Percentiles rank a stretch among this genome's conserved stretches.
Conservation (phyloP, 1,140 invertebrate species). For the Apis dorsata region DNA sequence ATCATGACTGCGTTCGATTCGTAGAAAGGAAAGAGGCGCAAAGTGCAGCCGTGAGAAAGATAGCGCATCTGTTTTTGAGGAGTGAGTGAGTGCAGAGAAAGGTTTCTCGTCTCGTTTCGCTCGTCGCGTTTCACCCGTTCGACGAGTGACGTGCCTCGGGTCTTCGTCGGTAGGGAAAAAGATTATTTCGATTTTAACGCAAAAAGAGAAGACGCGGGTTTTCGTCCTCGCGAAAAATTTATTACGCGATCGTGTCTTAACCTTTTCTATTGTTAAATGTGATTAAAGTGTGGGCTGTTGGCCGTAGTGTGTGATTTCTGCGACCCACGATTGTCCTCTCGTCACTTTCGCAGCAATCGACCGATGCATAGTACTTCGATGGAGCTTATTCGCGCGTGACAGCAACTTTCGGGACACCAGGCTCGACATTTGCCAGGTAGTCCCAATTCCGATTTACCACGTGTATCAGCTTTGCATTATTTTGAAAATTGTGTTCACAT, state of each 20-base stretch:
- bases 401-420: slow-evolving; percentile 51
- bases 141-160: slow-evolving; percentile 52
- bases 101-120: slow-evolving; percentile 32
- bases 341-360: slow-evolving; percentile 32
- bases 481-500: slow-evolving; percentile 7
- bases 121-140: slow-evolving; percentile 45
- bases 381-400: slow-evolving; percentile 60
- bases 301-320: slow-evolving; percentile 30
- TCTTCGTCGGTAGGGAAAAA: slow-evolving; percentile 47
- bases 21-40: slow-evolving; percentile 33
- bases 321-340: slow-evolving; percentile 30
- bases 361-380: slow-evolving; percentile 46
- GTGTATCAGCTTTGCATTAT: slow-evolving; percentile 13
- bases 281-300: slow-evolving; percentile 36
- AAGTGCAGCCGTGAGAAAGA: slow-evolving; percentile 18
- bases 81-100: slow-evolving; percentile 44
- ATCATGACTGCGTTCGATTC: slow-evolving; percentile 40
- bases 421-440: slow-evolving; percentile 55
- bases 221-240: slow-evolving; percentile 27
- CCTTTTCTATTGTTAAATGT: slow-evolving; percentile 36
- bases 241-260: slow-evolving; percentile 29
- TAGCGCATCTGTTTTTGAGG: slow-evolving; percentile 9
- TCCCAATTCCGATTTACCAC: slow-evolving; percentile 20
- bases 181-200: slow-evolving; percentile 33
- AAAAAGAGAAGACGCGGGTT: slow-evolving; percentile 32